phyloP scores from a whole-genome alignment of 2,113 vertebrate species.

The Tetrax tetrax region DNA sequence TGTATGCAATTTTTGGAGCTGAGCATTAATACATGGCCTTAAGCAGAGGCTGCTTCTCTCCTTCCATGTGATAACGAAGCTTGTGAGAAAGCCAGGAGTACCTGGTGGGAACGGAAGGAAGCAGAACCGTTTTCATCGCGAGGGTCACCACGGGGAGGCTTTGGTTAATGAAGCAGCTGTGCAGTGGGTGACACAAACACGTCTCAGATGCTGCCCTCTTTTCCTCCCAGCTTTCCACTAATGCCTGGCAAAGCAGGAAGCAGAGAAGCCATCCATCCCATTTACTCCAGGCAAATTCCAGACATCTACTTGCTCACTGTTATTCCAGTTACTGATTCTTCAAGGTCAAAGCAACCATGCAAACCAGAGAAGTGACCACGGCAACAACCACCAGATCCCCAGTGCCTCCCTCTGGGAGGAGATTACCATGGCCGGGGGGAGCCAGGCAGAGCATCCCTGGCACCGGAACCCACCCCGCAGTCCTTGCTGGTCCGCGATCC shows the following conservation, averaged over 20 bases:
- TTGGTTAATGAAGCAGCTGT: neutral
- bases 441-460: neutral
- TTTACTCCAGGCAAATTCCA: neutral
- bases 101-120: neutral
- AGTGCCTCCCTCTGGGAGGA: neutral
- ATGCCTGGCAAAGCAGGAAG: neutral
- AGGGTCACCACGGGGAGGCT: neutral
- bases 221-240: neutral
- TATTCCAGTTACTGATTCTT: neutral
- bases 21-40: neutral
- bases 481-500: accelerated
- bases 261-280: neutral
- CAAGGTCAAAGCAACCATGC: accelerated
- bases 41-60: neutral
- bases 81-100: neutral
- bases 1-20: neutral
- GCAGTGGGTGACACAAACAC: neutral
- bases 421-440: neutral
- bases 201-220: accelerated
- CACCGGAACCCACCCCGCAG: accelerated
- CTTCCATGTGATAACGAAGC: neutral
- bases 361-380: neutral
- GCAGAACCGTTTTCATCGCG: neutral
- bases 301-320: neutral
- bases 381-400: neutral